Conservation (phyloP, 2,888 invertebrate genomes). For the Melinaea marsaeus region DNA sequence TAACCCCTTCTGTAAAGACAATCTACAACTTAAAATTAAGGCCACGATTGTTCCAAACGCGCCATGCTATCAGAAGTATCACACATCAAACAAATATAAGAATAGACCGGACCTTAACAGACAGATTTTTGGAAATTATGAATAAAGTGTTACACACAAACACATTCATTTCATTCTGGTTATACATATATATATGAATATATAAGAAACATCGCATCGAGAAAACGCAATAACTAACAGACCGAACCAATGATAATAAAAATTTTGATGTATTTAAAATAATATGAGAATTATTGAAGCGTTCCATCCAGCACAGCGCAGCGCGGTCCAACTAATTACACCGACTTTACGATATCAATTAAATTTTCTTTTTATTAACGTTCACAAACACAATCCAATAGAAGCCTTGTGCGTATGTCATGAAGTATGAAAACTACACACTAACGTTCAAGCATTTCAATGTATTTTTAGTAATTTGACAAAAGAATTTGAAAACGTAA, state of each 20-base stretch:
- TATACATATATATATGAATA: too few species aligned
- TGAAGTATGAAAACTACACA: background rate
- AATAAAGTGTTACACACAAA: too few species aligned
- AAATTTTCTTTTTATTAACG: slow-evolving; percentile 4
- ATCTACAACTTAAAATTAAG: too few species aligned
- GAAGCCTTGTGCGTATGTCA: background rate
- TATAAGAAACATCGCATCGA: too few species aligned
- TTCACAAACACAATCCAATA: background rate
- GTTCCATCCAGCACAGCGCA: slow-evolving; percentile 17
- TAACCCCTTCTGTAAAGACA: too few species aligned
- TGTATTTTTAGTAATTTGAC: slow-evolving; percentile 1
- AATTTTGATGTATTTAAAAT: slow-evolving; percentile 12
- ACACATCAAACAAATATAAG: too few species aligned
- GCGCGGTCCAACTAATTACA: slow-evolving; percentile 26
- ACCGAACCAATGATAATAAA: background rate
- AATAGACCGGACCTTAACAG: too few species aligned
- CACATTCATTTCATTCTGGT: too few species aligned
- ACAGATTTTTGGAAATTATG: too few species aligned
- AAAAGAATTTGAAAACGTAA: slow-evolving; percentile 1
- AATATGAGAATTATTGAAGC: slow-evolving; percentile 22
- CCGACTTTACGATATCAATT: slow-evolving; percentile 24
- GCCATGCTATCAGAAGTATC: too few species aligned
- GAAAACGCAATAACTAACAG: too few species aligned
- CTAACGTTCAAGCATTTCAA: background rate
- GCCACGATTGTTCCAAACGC: too few species aligned